Percentiles rank a stretch among this genome's conserved stretches.
Conservation (phyloP, 2,888 invertebrate genomes). For the Thymelicus lineola region DNA sequence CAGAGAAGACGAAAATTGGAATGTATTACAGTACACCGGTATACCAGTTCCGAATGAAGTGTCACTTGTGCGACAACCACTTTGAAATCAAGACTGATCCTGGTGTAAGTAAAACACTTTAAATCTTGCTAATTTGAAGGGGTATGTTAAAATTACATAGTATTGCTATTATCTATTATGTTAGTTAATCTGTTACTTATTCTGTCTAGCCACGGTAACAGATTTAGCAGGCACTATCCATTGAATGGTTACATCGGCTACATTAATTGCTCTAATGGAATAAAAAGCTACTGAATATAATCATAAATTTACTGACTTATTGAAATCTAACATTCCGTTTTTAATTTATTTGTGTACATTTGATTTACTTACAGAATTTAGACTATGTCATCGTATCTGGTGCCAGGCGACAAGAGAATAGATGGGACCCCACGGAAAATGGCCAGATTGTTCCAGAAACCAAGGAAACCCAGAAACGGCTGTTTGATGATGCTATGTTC, state of each 20-base stretch:
- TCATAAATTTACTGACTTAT: too few species aligned
- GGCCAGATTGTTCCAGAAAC: conserved; percentile 97
- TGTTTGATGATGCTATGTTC: conserved; percentile 99
- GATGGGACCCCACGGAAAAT: conserved; percentile 99
- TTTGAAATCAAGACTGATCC: conserved; percentile 99
- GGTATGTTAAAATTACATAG: too few species aligned
- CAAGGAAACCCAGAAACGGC: conserved; percentile 93
- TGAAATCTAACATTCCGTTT: too few species aligned
- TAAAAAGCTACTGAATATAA: too few species aligned
- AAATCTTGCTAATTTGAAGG: background rate
- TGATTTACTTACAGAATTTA: conserved; percentile 89
- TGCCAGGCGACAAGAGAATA: conserved; percentile 97
- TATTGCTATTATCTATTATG: too few species aligned
- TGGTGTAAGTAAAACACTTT: conserved; percentile 86
- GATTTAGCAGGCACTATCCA: too few species aligned
- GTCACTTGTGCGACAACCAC: conserved; percentile 98
- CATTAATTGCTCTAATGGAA: too few species aligned
- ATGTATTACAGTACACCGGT: conserved; percentile 99
- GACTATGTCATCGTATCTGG: conserved; percentile 98
- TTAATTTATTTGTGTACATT: too few species aligned
- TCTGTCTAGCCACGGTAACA: too few species aligned
- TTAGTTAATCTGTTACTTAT: too few species aligned
- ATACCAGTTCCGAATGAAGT: conserved; percentile 99
- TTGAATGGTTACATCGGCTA: too few species aligned
- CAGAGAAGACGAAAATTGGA: conserved; percentile 96